phyloP scores from a whole-genome alignment of 1,140 invertebrate species.

The Drosophila sucinea region DNA sequence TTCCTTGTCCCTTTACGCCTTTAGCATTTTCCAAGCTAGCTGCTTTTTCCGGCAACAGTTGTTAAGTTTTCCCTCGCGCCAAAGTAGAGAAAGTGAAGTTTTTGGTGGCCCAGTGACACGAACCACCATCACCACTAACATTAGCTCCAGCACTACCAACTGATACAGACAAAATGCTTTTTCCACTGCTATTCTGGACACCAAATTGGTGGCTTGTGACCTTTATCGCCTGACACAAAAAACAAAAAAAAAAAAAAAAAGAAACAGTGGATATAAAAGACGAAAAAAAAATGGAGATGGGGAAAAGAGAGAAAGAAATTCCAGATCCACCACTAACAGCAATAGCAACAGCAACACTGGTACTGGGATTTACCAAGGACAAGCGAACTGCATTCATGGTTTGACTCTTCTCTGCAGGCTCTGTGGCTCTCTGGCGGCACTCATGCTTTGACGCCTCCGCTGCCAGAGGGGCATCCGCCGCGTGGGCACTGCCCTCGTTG shows the following conservation, averaged over 20 bases:
- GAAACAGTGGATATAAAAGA: background rate
- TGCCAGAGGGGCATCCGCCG: conserved; percentile 14
- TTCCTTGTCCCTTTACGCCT: conserved; percentile 3
- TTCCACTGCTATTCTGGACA: conserved; percentile 25
- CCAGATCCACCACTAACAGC: conserved; percentile 22
- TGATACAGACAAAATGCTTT: background rate
- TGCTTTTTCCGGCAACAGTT: conserved; percentile 49
- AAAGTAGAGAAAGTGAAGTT: conserved; percentile 46
- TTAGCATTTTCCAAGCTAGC: conserved; percentile 1
- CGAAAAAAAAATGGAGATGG: conserved; percentile 2
- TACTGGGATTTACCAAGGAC: conserved; percentile 46
- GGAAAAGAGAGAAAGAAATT: conserved; percentile 24
- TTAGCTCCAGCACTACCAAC: background rate
- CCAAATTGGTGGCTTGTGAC: conserved; percentile 54
- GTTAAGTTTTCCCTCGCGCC: conserved; percentile 59
- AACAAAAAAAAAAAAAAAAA: conserved; percentile 6
- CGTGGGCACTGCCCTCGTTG: conserved; percentile 7
- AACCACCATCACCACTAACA: conserved; percentile 21
- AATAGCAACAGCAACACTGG: conserved; percentile 13
- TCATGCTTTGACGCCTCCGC: conserved; percentile 55
- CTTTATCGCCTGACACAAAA: conserved; percentile 34
- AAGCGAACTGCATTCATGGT: conserved; percentile 35
- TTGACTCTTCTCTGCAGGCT: conserved; percentile 5
- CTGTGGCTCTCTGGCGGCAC: conserved; percentile 23
- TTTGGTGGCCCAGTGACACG: conserved; percentile 67